phyloP scores from a whole-genome alignment of 2,888 invertebrate genomes.

The Idaea straminata region DNA sequence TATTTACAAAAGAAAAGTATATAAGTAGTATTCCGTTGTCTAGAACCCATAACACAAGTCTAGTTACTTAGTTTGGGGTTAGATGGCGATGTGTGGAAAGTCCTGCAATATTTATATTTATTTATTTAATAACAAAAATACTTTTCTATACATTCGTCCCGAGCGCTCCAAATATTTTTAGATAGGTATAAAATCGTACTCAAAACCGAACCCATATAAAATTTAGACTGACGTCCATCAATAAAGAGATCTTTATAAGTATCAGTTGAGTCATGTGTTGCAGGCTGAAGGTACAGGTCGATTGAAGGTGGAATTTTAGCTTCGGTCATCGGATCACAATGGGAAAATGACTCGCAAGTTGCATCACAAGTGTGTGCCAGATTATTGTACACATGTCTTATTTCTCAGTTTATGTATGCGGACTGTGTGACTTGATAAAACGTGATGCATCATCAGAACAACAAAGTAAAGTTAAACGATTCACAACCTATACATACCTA shows the following conservation, averaged over 20 bases:
- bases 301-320: neutral
- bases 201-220: conserved; percentile 15
- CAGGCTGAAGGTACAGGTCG: neutral
- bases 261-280: neutral
- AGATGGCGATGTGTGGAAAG: too few species aligned
- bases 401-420: neutral
- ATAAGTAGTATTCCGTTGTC: too few species aligned
- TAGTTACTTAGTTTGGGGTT: too few species aligned
- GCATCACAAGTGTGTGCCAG: neutral
- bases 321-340: conserved; percentile 7
- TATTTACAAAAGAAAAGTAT: too few species aligned
- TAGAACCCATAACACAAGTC: too few species aligned
- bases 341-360: conserved; percentile 5
- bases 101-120: too few species aligned
- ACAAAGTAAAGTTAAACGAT: neutral
- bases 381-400: neutral
- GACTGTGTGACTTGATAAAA: neutral
- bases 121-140: too few species aligned
- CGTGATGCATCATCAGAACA: neutral
- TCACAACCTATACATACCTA: too few species aligned
- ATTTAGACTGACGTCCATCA: conserved; percentile 34
- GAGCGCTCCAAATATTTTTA: too few species aligned
- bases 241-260: conserved; percentile 5
- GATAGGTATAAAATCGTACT: neutral
- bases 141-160: too few species aligned